Evolutionary conservation across 2,888 invertebrate species (phyloP).

Genomic region (Isoperla grammatica): DNA sequence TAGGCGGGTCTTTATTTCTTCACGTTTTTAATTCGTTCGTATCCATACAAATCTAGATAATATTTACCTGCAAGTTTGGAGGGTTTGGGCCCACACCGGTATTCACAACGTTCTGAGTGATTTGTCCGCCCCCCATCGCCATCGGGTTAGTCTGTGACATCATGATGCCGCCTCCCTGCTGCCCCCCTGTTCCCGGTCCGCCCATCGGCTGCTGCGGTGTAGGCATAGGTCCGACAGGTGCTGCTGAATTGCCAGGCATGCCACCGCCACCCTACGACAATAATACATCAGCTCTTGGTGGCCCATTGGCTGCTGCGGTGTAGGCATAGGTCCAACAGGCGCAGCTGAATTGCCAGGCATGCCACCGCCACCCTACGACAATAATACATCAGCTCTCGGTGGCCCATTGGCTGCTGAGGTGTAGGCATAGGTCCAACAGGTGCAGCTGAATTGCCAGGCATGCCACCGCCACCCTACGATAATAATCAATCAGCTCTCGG

Average conservation of each 20-base stretch:
- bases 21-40: too few relatives aligned
- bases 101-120: constrained; percentile 42
- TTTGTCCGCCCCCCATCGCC: constrained; percentile 56
- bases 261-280: not conserved
- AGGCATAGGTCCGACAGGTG: too few relatives aligned
- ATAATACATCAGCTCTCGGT: not conserved
- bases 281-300: not conserved
- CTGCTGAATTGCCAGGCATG: not conserved
- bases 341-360: not conserved
- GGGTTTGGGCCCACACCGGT: constrained; percentile 1
- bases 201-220: constrained; percentile 5
- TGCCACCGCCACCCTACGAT: not conserved
- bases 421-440: too few relatives aligned
- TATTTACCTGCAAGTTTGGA: not conserved
- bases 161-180: constrained; percentile 45
- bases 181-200: not conserved
- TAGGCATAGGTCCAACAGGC: too few relatives aligned
- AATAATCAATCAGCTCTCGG: not conserved
- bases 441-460: not conserved
- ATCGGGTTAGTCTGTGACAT: constrained; percentile 50
- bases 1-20: too few relatives aligned
- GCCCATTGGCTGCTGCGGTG: constrained; percentile 5
- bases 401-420: constrained; percentile 4
- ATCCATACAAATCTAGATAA: too few relatives aligned
- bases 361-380: not conserved